A percentile compares a stretch with the other conserved stretches of the same genome.
Conservation (phyloP, 2,797 vertebrate species). For the Luscinia luscinia region DNA sequence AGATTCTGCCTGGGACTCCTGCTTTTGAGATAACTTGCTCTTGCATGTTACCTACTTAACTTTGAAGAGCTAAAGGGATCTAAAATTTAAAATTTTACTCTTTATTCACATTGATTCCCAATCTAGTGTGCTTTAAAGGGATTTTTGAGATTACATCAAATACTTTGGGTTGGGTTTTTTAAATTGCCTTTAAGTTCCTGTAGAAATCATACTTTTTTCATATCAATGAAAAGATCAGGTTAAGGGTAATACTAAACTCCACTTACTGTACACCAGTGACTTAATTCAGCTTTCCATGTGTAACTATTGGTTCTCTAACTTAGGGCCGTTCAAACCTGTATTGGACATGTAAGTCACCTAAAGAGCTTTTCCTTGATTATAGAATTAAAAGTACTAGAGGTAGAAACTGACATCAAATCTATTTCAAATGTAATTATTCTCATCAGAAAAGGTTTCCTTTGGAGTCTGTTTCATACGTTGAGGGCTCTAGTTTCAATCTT, state of each 20-base stretch:
- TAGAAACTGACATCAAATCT: not conserved
- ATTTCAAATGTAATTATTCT: not conserved
- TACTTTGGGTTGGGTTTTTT: fast-evolving
- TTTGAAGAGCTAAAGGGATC: not conserved
- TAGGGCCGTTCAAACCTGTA: not conserved
- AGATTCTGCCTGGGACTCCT: not conserved
- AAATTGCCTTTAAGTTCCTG: not conserved
- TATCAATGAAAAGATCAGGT: not conserved
- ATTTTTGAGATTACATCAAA: not conserved
- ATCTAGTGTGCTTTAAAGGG: not conserved
- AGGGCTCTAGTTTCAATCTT: not conserved
- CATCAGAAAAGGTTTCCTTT: not conserved
- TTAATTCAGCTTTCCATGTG: not conserved
- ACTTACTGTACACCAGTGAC: not conserved
- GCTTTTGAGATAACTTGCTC: not conserved
- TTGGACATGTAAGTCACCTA: not conserved
- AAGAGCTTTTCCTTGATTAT: not conserved
- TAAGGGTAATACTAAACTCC: not conserved
- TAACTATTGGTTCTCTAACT: not conserved
- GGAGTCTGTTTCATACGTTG: not conserved
- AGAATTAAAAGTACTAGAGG: not conserved
- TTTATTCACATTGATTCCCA: not conserved
- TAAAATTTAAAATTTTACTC: not conserved
- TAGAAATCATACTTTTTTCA: not conserved
- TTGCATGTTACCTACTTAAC: not conserved